Conservation (phyloP, 2,113 vertebrate genomes). For the Neogale vison region DNA sequence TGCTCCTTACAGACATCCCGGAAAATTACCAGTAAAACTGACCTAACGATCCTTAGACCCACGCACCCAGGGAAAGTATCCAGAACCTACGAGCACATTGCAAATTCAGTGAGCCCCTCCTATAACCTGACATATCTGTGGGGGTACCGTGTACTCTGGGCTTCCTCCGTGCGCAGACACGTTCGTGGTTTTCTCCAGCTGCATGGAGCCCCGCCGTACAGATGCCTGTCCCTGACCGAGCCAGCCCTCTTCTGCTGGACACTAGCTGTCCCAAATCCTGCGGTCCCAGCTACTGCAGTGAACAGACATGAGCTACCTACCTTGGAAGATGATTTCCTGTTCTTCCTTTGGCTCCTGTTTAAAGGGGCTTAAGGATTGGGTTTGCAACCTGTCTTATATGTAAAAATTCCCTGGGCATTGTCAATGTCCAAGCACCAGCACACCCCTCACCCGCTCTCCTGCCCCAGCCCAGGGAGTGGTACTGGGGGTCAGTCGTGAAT, state of each 20-base stretch:
- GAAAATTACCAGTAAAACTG: slow-evolving; percentile 14
- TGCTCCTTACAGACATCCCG: background rate
- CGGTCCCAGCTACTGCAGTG: rapidly evolving
- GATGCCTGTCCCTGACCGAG: rapidly evolving
- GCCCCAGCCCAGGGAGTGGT: too few relatives aligned
- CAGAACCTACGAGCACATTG: background rate
- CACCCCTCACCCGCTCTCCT: rapidly evolving
- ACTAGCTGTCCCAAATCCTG: background rate
- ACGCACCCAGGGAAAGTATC: background rate
- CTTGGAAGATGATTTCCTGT: background rate
- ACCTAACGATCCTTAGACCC: background rate
- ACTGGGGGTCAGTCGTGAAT: background rate
- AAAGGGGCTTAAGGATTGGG: background rate
- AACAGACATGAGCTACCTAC: background rate
- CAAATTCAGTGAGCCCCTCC: background rate
- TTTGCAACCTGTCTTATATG: background rate
- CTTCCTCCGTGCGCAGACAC: background rate
- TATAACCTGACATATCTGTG: background rate
- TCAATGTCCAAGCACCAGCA: background rate
- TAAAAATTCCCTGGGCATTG: background rate
- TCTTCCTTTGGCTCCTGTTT: background rate
- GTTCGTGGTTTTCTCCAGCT: background rate
- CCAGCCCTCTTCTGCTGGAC: background rate
- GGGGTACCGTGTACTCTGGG: rapidly evolving
- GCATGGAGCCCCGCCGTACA: rapidly evolving